Evolutionary conservation across 2,113 vertebrate genomes (phyloP), one percentile per base, ranked within the genome.

Genomic region (Larimichthys polyactis): DNA sequence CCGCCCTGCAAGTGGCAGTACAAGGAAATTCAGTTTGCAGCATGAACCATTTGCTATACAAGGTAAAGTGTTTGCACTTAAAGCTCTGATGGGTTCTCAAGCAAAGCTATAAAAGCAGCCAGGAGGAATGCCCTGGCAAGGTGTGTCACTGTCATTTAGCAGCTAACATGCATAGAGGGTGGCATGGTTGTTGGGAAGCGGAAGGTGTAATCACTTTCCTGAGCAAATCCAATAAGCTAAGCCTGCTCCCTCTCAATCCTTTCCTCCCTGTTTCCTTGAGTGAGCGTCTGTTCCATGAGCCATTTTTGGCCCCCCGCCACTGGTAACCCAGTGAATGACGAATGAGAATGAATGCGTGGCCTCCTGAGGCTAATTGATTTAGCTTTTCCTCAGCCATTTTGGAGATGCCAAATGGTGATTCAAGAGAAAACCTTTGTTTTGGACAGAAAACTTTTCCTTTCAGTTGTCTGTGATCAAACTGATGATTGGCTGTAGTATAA

Each of bases 151-250:
- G 59, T 12, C 72, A 75, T n/a, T 66, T 78, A 82, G 69, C 74
- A 59, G 75, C 79, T 19, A 11, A 44, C 62, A 65, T 22, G 51
- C 27, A 24, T 74, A 43, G 4, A 63, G 73, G 59, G 12, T 48
- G 71, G 78, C 52, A 9, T 20, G 73, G 24, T 32, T 82, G 83
- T 83, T 62, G 67, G 66, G 69, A 59, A 69, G 63, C 40, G 64
- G 87, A 87, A 79, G 72, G 85, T 85, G 76, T 82, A 90, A 91
- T 85, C 90, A 90, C 86, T 91, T 90, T 86, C 40, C 83, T 10
- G 62, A 68, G 73, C 36, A 89, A 93, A 92, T 93, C 52, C 17
- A 91, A 92, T 92, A 68, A 93, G 60, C 73, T 2, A 6, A 11
- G 17, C 54, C 69, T 24, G 27, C 54, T 73, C 75, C 64, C 62